Evolutionary conservation across 2,888 invertebrate species (phyloP).

Genomic region (Melieria picta): DNA sequence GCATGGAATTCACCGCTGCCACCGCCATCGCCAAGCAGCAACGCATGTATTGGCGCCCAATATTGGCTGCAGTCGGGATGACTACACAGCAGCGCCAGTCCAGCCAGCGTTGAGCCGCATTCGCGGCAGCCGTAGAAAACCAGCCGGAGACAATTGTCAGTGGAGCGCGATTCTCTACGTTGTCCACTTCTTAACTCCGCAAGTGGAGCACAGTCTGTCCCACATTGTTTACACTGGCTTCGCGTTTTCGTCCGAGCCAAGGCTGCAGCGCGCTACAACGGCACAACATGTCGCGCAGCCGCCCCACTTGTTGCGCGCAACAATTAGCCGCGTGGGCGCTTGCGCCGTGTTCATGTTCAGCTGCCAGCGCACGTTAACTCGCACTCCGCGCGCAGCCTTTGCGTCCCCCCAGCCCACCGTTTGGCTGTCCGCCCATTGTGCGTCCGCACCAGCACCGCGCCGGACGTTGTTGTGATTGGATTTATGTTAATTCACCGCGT

Average conservation of each 20-base stretch:
- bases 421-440: background rate
- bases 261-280: too few relatives aligned
- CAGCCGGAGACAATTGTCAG: too few relatives aligned
- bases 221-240: constrained; percentile 9
- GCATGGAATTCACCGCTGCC: background rate
- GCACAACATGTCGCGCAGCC: constrained; percentile 4
- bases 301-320: constrained; percentile 37
- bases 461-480: constrained; percentile 29
- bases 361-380: background rate
- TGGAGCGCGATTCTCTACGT: too few relatives aligned
- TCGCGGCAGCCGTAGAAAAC: too few relatives aligned
- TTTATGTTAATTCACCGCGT: constrained; percentile 39
- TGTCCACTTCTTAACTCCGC: too few relatives aligned
- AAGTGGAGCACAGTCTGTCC: background rate
- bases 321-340: constrained; percentile 46
- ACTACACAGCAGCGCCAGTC: too few relatives aligned
- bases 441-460: constrained; percentile 23
- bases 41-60: too few relatives aligned
- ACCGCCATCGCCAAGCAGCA: too few relatives aligned
- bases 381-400: background rate
- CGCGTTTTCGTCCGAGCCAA: constrained; percentile 17
- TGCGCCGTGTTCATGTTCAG: constrained; percentile 22
- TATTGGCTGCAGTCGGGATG: too few relatives aligned
- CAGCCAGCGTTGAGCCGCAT: too few relatives aligned
- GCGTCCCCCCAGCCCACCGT: background rate